These are phyloP conservation scores for Seladonia tumulorum DNA, from an alignment of 2,888 invertebrate species.

Conservation along the genomic window DNA sequence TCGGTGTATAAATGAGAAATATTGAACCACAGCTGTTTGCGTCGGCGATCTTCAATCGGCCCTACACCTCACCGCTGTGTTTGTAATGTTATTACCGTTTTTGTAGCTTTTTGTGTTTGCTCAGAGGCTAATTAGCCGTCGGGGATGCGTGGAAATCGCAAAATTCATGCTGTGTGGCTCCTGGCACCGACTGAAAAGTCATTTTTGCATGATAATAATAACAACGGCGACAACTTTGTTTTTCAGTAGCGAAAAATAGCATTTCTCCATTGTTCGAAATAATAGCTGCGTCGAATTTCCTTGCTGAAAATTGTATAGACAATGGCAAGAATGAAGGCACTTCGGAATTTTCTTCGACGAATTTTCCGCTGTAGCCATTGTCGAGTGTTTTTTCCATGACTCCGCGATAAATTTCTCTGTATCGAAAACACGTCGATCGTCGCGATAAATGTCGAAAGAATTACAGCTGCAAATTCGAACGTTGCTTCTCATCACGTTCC, in stretches of 20 bases:
- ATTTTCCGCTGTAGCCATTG: neutral
- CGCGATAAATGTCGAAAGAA: neutral
- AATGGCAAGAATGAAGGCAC: neutral
- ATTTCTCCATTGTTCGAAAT: neutral
- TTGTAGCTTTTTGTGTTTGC: neutral
- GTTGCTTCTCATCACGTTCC: neutral
- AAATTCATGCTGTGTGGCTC: neutral
- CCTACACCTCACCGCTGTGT: too few species aligned
- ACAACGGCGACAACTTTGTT: neutral
- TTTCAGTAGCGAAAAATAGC: neutral
- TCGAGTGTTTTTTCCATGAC: neutral
- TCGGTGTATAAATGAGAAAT: neutral
- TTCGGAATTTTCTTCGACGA: neutral
- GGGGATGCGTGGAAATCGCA: neutral
- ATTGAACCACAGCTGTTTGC: neutral
- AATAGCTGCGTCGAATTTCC: neutral
- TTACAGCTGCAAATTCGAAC: neutral
- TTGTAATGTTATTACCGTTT: neutral
- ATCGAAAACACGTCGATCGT: neutral
- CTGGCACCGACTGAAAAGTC: neutral
- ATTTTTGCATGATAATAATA: neutral
- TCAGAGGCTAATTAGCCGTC: neutral
- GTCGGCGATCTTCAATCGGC: neutral
- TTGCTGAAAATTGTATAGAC: neutral
- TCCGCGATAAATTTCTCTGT: neutral